Base-by-base conservation (phyloP, 2,113 vertebrate species). In the Silurus meridionalis region DNA sequence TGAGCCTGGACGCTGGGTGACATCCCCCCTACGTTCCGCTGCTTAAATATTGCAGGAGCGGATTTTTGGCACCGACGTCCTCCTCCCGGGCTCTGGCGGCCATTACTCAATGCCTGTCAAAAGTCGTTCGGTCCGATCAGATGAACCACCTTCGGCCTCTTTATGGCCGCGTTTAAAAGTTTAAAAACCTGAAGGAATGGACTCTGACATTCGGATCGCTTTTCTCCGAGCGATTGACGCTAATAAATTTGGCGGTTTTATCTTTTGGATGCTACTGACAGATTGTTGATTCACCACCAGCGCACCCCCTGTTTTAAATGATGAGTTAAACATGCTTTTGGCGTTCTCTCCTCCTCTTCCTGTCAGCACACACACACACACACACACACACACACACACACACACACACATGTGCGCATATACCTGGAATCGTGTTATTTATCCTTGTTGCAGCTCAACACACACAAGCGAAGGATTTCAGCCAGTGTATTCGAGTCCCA, bases 81-180 rank as follows among this genome's bases (percentile, higher is more conserved):
- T 77, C 83, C 57, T 50, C 17, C 63, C 84, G 87, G 88, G 90
- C 90, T 90, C 90, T 78, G 52, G 81, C 75, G 50, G 82, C 80
- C 86, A 85, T 93, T 90, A 88, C 69, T 87, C 77, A 86, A 87
- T n/a, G 0, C 37, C 83, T 84, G 92, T 89, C 91, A 92, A 90
- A 90, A 89, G 91, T 89, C 80, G 17, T 88, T 87, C 85, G 67
- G 86, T 89, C 83, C 72, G 81, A 88, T 78, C 80, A 75, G 81
- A 90, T 88, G 85, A 81, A 80, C 81, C 71, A 61, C 23, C 55
- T 89, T 82, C 80, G 71, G 80, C 63, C 74, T 74, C 83, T 87
- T 84, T 88, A 83, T 85, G 72, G 83, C 83, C 52, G 55, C 78
- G 79, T 82, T 82, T 82, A 66, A 82, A 82, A 82, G 80, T 66